These are phyloP conservation scores for Circaetus cinerascens DNA, from an alignment of 2,113 vertebrate genomes.

Conservation along the genomic window DNA sequence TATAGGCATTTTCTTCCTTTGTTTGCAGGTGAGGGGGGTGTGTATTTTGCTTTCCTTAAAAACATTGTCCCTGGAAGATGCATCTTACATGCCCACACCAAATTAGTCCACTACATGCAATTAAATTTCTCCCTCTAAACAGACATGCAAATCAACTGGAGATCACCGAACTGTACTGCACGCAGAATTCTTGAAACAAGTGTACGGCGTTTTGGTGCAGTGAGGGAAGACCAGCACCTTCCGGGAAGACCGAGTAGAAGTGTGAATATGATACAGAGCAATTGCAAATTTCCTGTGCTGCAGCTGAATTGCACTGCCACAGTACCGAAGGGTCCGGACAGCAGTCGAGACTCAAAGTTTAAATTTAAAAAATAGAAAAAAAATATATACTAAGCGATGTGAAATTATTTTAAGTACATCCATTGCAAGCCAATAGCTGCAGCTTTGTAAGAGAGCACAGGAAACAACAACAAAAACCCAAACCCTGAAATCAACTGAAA, in stretches of 20 bases:
- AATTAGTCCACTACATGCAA: not conserved
- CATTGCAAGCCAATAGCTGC: not conserved
- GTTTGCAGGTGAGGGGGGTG: not conserved
- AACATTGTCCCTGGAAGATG: not conserved
- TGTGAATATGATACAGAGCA: not conserved
- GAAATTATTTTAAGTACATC: not conserved
- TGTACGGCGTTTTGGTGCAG: accelerated
- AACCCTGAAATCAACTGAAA: not conserved
- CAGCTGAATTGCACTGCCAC: not conserved
- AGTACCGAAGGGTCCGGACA: not conserved
- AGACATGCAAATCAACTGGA: not conserved
- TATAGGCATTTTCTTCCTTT: not conserved
- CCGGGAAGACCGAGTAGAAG: not conserved
- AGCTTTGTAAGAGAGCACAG: not conserved
- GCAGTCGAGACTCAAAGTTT: not conserved
- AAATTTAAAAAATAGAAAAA: not conserved
- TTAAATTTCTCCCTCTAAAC: not conserved
- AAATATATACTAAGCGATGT: not conserved
- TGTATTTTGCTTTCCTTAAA: not conserved
- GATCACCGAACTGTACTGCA: not conserved
- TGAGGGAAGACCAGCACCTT: not conserved
- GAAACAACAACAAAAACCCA: not conserved
- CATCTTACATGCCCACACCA: not conserved
- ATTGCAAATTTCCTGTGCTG: not conserved
- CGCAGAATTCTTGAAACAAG: not conserved